Evolutionary conservation across 2,797 vertebrate genomes (phyloP).

Genomic region (Macropus fuliginosus): DNA sequence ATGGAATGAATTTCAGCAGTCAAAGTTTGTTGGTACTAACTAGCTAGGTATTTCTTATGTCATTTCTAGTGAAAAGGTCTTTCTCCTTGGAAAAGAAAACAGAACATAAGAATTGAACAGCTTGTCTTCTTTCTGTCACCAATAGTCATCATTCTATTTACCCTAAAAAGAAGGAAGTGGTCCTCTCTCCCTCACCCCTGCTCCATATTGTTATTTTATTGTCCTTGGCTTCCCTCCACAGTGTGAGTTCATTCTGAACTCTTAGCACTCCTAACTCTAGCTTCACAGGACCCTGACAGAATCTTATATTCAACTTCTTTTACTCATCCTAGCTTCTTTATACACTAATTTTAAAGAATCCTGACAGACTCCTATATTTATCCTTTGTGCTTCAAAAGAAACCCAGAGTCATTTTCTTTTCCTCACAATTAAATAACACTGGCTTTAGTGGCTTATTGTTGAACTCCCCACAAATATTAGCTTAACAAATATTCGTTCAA

Average conservation of each 20-base stretch:
- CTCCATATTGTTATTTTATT: background rate
- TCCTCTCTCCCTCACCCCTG: too few species aligned
- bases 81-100: background rate
- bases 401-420: conserved; percentile 67
- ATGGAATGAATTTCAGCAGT: background rate
- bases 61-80: background rate
- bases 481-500: background rate
- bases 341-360: background rate
- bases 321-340: background rate
- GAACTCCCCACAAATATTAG: background rate
- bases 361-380: background rate
- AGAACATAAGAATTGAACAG: background rate
- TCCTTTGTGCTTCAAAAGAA: conserved; percentile 73
- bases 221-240: background rate
- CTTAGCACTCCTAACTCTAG: background rate
- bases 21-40: background rate
- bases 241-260: background rate
- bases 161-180: background rate
- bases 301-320: background rate
- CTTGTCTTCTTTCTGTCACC: background rate
- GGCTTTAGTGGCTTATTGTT: conserved; percentile 68
- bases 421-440: conserved; percentile 65
- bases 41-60: background rate
- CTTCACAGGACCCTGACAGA: background rate
- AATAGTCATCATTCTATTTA: background rate